Conservation (phyloP, 2,113 vertebrate species). For the Ammospiza nelsoni region DNA sequence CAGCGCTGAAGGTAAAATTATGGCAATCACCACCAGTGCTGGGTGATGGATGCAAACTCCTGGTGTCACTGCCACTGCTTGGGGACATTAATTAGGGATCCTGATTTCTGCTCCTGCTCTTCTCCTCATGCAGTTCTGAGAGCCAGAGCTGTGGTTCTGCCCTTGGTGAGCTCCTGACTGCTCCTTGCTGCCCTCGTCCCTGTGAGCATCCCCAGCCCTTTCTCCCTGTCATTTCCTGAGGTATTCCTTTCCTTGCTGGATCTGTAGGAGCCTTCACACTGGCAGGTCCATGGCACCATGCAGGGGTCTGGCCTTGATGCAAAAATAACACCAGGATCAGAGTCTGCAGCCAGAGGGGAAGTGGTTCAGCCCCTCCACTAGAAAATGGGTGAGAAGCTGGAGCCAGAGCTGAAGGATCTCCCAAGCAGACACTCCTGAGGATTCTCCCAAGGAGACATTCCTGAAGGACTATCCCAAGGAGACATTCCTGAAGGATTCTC, state of each 20-base stretch:
- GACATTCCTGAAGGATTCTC: no score
- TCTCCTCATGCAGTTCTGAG: accelerated
- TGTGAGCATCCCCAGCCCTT: not conserved
- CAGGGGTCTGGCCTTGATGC: not conserved
- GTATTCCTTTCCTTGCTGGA: no score
- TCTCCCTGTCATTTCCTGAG: not conserved
- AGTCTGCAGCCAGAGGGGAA: not conserved
- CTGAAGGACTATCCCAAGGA: no score
- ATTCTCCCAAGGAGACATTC: no score
- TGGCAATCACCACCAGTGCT: not conserved
- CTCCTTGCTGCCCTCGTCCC: not conserved
- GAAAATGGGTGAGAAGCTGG: not conserved
- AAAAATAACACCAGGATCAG: not conserved
- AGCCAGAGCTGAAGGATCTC: not conserved
- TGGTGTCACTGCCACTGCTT: not conserved
- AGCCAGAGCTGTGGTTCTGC: not conserved
- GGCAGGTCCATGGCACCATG: accelerated
- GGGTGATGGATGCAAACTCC: not conserved
- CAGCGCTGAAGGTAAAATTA: not conserved
- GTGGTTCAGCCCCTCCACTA: accelerated
- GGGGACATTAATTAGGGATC: not conserved
- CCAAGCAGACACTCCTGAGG: not conserved
- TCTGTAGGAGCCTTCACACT: not conserved
- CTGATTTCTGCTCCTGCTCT: not conserved
- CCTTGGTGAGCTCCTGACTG: accelerated